phyloP scores from a whole-genome alignment of 2,888 invertebrate species.

The Ischnura elegans region DNA sequence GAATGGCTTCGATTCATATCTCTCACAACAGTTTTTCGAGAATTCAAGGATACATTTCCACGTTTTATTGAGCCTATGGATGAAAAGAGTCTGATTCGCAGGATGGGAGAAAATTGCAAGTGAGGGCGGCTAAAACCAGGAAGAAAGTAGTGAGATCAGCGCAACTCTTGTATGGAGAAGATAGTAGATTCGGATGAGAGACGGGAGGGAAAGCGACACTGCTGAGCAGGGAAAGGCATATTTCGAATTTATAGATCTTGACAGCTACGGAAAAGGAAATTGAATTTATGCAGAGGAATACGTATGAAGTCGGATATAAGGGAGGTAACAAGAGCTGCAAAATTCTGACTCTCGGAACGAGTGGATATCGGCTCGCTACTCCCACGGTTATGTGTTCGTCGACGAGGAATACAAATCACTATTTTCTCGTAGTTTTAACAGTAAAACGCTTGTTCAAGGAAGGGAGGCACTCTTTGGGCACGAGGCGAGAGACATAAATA shows the following conservation, averaged over 20 bases:
- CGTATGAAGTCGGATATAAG: neutral
- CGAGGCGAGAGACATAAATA: neutral
- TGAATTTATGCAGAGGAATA: conserved; percentile 22
- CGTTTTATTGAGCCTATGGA: no score
- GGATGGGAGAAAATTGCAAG: neutral
- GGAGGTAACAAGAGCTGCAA: neutral
- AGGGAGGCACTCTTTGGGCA: neutral
- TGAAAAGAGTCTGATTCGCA: no score
- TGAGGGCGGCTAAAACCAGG: neutral
- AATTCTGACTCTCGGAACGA: neutral
- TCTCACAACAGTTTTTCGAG: no score
- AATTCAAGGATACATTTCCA: no score
- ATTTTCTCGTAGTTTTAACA: neutral
- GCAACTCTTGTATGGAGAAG: neutral
- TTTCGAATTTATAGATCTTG: conserved; percentile 30
- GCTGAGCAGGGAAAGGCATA: neutral
- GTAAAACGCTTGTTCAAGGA: neutral
- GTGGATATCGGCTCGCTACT: neutral
- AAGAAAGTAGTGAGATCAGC: neutral
- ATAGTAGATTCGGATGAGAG: neutral
- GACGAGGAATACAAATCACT: neutral
- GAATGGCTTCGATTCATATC: no score
- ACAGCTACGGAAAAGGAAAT: neutral
- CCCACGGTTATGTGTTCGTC: neutral
- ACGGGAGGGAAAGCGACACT: neutral